Conservation (phyloP, 2,888 invertebrate genomes). For the Patella ulyssiponensis region DNA sequence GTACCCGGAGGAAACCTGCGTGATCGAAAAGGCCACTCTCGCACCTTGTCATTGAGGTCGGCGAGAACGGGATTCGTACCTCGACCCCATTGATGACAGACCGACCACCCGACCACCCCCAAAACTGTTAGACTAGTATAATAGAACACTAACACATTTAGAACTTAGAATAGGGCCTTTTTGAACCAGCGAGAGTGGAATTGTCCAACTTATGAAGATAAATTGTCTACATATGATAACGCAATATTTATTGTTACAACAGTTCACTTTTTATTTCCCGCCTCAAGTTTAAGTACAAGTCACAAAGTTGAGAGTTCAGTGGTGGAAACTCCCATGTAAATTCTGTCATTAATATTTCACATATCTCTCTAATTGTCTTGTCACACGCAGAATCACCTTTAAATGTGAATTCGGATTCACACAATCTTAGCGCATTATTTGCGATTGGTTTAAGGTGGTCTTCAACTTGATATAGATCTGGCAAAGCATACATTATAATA, state of each 20-base stretch:
- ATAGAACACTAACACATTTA: no score
- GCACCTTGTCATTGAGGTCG: no score
- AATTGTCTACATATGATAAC: no score
- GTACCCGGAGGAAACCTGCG: no score
- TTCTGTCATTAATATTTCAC: neutral
- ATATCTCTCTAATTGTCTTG: neutral
- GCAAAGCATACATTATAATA: neutral
- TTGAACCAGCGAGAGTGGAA: no score
- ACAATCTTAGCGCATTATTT: neutral
- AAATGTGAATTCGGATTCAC: neutral
- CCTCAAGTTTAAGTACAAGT: neutral
- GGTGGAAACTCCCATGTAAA: neutral
- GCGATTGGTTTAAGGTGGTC: neutral
- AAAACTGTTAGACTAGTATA: no score
- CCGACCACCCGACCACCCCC: no score
- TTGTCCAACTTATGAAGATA: no score
- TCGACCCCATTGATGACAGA: no score
- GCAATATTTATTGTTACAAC: neutral
- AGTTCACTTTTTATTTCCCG: slow-evolving; percentile 8
- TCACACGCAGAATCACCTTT: slow-evolving; percentile 1
- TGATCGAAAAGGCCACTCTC: no score
- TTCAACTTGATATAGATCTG: neutral
- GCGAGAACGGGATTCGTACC: no score
- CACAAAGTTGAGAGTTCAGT: neutral
- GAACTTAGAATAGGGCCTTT: no score